Base-by-base conservation (phyloP, 2,888 invertebrate species). In the Dorcus parallelipipedus region DNA sequence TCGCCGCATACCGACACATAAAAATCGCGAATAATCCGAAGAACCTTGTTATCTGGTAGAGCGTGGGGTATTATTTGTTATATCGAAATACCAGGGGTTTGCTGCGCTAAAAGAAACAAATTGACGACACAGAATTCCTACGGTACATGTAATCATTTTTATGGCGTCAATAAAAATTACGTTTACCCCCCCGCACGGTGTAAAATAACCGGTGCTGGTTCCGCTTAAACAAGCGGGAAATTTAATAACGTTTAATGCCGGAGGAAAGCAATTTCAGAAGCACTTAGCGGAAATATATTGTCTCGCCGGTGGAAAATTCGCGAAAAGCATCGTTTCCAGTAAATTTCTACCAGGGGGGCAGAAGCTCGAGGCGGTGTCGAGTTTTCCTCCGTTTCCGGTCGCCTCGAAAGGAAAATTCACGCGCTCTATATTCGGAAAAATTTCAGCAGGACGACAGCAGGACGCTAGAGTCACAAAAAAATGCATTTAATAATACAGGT, bases 51-150 rank as follows among this genome's bases (percentile, higher is more conserved):
- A 49, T 49, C 41, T 47, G 23, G 49, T 33, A 23, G 51, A 52
- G 42, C 40, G 51, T 56, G 50, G 42, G 56, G 51, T 42, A 49
- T 56, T 40, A 56, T 56, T 56, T 56, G 56, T 56, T 38, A 56
- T 51, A 38, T 51, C 39, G 40, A 56, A 56, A 52, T 51, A 42
- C 51, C 56, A 49, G 51, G 51, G 26, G 51, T 41, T 40, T 49
- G 50, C 42, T 14, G 9, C 9, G 48, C 33, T 40, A 49, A 51
- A 38, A 54, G 49, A 43, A 54, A 54, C 54, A 54, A 54, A 54
- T 49, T 49, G 49, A 38, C 10, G 33, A 49, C 49, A 49, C 33
- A 49, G 38, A n/a, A 49, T 49, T 38, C 33, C 49, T 49, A 38
- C 33, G 33, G 20, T 49, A 23, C 38, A 38, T 49, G 49, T 49